Evolutionary conservation across 1,140 invertebrate species (phyloP), one percentile per base, ranked within the genome.

Genomic region (Teleopsis dalmanni): DNA sequence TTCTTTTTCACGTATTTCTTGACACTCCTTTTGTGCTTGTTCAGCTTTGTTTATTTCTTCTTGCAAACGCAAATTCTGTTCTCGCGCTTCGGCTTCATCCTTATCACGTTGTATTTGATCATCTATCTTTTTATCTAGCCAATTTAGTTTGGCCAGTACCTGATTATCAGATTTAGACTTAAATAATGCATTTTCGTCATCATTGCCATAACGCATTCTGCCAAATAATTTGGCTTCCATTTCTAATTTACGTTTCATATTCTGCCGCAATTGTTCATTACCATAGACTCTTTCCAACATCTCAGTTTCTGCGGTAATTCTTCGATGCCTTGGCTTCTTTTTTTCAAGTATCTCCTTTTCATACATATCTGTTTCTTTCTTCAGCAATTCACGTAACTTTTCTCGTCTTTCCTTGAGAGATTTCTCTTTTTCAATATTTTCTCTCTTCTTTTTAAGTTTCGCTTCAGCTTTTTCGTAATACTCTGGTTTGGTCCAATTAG

Each of bases 141-240:
- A 77, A 47, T 73, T 72, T 10, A 76, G 53, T 50, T 77, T 77
- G 18, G 76, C 59, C 54, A 75, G 57, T 33, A 70, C 71, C 36
- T 70, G 53, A 53, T 70, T 57, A 47, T 63, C 55, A 25, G 59
- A 51, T 44, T 60, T 58, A 36, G 71, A 60, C 53, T 68, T 48
- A 52, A 59, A 65, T 58, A 73, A 36, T 42, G 72, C 38, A 69
- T 65, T 59, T 47, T 66, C 54, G 19, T 67, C 64, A 8, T 63
- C 62, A 3, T 63, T 59, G 1, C 65, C 65, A 38, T 70, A 59
- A 19, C 73, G 60, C 75, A 74, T 76, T 18, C 73, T 70, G 1
- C 74, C 71, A 42, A 77, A 77, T 1, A 77, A 49, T 37, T 72
- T 73, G 7, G 72, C 55, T 56, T 77, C 76, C 43, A 75, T 64